Conservation (phyloP, 2,797 vertebrate species). For the Iguana delicatissima region DNA sequence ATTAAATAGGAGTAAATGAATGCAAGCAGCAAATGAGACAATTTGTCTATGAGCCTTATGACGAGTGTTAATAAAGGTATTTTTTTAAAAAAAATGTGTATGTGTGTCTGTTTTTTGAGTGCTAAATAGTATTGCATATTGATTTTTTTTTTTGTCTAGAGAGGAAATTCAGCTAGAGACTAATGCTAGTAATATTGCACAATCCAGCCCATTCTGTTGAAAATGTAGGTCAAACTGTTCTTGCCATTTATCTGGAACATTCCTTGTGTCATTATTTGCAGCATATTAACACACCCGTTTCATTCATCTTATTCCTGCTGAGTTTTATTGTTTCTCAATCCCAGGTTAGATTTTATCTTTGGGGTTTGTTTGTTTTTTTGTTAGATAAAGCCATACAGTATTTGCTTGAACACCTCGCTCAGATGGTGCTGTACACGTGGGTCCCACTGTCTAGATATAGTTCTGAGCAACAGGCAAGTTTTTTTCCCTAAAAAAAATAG, state of each 20-base stretch:
- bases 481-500: background rate
- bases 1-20: constrained; percentile 72
- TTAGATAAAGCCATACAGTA: background rate
- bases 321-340: constrained; percentile 38
- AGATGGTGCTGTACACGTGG: background rate
- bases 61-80: constrained; percentile 69
- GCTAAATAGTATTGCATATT: constrained; percentile 68
- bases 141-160: constrained; percentile 58
- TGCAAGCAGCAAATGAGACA: constrained; percentile 55
- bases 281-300: constrained; percentile 35
- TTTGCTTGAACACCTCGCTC: background rate
- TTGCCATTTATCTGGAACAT: constrained; percentile 43
- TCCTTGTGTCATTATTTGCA: background rate
- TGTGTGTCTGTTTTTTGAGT: constrained; percentile 32
- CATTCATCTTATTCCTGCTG: constrained; percentile 42
- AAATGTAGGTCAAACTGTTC: constrained; percentile 58
- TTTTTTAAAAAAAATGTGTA: background rate
- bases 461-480: background rate
- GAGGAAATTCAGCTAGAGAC: constrained; percentile 65
- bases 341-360: constrained; percentile 31
- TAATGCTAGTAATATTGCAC: constrained; percentile 65
- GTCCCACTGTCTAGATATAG: background rate
- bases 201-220: constrained; percentile 58
- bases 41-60: constrained; percentile 67
- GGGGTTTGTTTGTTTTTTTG: background rate